phyloP scores from a whole-genome alignment of 2,113 vertebrate species.

The Rhinoderma darwinii region DNA sequence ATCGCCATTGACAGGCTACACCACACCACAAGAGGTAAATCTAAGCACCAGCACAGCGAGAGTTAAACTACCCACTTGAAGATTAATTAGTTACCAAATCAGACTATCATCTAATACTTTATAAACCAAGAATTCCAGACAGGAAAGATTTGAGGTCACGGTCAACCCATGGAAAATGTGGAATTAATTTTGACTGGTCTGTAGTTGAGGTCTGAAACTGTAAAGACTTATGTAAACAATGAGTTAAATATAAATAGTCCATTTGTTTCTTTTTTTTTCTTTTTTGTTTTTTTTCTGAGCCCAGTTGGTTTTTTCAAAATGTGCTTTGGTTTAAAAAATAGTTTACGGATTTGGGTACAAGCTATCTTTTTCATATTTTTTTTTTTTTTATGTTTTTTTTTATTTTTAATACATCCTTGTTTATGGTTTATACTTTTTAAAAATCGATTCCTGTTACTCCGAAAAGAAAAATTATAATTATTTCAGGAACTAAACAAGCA shows the following conservation, averaged over 20 bases:
- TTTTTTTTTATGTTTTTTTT: slow-evolving; percentile 69
- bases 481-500: slow-evolving; percentile 82
- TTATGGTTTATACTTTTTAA: slow-evolving; percentile 61
- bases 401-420: slow-evolving; percentile 86
- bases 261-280: slow-evolving; percentile 85
- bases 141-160: background rate
- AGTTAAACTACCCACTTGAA: background rate
- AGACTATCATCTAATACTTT: slow-evolving; percentile 10
- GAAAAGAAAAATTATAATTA: slow-evolving; percentile 81
- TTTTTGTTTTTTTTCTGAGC: slow-evolving; percentile 76
- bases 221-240: slow-evolving; percentile 99
- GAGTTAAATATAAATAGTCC: slow-evolving; percentile 88
- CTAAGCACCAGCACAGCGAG: background rate
- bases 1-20: background rate
- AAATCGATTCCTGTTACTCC: slow-evolving; percentile 77
- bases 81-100: background rate
- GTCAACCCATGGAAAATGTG: slow-evolving; percentile 79
- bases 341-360: slow-evolving; percentile 98
- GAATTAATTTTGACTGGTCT: slow-evolving; percentile 83
- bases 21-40: background rate
- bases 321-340: slow-evolving; percentile 99
- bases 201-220: slow-evolving; percentile 98
- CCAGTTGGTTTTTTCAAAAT: slow-evolving; percentile 95
- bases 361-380: slow-evolving; percentile 80
- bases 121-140: slow-evolving; percentile 61